A percentile compares a stretch with the other conserved stretches of the same genome.
These are phyloP conservation scores for Cancer borealis DNA, from an alignment of 2,888 invertebrate genomes.

Conservation along the genomic window DNA sequence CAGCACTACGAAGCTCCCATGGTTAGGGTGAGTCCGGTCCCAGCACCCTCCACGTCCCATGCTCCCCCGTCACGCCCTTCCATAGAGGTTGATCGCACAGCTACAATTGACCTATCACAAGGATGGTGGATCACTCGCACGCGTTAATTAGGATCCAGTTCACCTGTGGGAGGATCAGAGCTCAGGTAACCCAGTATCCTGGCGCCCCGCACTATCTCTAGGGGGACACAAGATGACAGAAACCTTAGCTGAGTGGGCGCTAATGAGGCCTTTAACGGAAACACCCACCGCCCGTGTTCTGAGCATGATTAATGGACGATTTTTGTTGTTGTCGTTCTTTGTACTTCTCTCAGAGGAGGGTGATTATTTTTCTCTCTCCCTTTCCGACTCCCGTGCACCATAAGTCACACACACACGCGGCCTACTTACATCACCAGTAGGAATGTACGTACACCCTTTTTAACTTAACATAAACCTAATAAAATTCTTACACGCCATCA, in stretches of 20 bases:
- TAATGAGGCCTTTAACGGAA: conserved; percentile 2
- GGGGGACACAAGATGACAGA: conserved; percentile 32
- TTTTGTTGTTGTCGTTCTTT: neutral
- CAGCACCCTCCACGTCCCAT: neutral
- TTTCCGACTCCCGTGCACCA: neutral
- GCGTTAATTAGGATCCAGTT: conserved; percentile 22
- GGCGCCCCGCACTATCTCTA: conserved; percentile 9
- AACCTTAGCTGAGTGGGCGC: neutral
- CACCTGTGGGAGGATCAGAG: conserved; percentile 15
- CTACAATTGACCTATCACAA: conserved; percentile 1
- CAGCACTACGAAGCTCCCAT: neutral
- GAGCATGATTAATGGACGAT: neutral
- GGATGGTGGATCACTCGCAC: neutral
- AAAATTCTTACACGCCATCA: neutral
- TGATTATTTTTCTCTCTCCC: neutral
- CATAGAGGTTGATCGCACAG: neutral
- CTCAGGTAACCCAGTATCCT: neutral
- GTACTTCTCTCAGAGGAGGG: conserved; percentile 2
- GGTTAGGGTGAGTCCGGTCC: neutral
- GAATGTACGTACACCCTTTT: neutral
- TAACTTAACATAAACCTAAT: neutral
- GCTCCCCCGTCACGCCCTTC: neutral
- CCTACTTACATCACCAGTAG: neutral
- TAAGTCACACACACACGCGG: neutral
- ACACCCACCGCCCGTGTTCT: neutral